phyloP scores from a whole-genome alignment of 2,113 vertebrate genomes.

The Pangasianodon gigas region DNA sequence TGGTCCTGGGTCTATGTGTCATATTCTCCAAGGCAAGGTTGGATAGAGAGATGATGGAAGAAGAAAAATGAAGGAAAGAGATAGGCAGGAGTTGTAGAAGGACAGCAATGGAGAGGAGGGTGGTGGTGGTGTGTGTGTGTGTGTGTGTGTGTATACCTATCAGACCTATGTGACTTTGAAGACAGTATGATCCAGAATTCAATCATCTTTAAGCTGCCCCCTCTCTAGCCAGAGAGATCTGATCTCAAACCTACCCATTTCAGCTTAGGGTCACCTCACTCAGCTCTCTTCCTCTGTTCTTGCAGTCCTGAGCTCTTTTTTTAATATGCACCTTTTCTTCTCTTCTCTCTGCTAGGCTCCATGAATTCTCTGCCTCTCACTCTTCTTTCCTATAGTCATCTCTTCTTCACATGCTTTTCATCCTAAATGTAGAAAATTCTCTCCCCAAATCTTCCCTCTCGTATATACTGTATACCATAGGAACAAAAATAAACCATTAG shows the following conservation, averaged over 20 bases:
- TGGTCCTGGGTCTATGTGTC: background rate
- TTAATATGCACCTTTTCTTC: background rate
- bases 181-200: constrained; percentile 52
- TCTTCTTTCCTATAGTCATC: background rate
- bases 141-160: too few species aligned
- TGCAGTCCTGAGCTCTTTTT: background rate
- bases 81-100: background rate
- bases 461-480: background rate
- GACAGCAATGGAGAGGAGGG: background rate
- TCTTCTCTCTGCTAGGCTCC: background rate
- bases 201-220: constrained; percentile 60
- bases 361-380: background rate
- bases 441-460: background rate
- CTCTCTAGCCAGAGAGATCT: constrained; percentile 42
- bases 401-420: background rate
- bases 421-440: background rate
- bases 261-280: constrained; percentile 28
- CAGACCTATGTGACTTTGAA: constrained; percentile 54
- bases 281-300: constrained; percentile 47
- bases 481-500: too few species aligned
- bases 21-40: background rate
- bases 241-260: constrained; percentile 45
- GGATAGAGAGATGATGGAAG: background rate
- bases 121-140: background rate
- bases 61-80: background rate